Evolutionary conservation across 2,797 vertebrate genomes (phyloP).

Genomic region (Eidolon dupreanum): DNA sequence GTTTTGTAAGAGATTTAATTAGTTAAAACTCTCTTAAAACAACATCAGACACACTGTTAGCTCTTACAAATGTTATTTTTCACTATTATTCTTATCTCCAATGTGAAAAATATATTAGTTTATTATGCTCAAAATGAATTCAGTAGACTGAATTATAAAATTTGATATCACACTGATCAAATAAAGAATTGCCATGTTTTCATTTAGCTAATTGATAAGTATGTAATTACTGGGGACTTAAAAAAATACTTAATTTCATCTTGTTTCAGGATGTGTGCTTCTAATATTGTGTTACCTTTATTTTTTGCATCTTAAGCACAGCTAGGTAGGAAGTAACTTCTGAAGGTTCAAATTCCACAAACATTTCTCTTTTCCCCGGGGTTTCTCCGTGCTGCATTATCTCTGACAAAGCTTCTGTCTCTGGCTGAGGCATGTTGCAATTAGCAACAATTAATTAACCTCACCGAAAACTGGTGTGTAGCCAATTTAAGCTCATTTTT

Average conservation of each 20-base stretch:
- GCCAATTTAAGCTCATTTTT: constrained; percentile 60
- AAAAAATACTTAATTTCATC: constrained; percentile 14
- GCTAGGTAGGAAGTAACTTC: neutral
- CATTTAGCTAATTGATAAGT: neutral
- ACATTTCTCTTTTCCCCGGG: neutral
- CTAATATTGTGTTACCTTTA: neutral
- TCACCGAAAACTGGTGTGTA: constrained; percentile 64
- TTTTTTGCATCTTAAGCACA: neutral
- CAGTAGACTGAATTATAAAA: constrained; percentile 4
- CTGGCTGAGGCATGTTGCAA: constrained; percentile 64
- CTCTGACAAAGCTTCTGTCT: constrained; percentile 71
- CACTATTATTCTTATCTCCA: neutral
- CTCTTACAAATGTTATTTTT: constrained; percentile 28
- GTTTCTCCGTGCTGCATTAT: constrained; percentile 51
- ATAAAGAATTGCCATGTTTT: constrained; percentile 36
- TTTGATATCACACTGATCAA: neutral
- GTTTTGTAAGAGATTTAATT: neutral
- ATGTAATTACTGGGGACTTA: constrained; percentile 10
- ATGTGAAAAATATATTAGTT: constrained; percentile 23
- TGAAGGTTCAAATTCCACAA: constrained; percentile 54
- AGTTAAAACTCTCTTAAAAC: neutral
- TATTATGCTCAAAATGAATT: constrained; percentile 26
- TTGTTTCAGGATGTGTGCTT: constrained; percentile 23
- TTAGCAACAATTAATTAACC: constrained; percentile 83
- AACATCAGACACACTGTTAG: neutral